Conservation (phyloP, 2,113 vertebrate species). For the Trochalopteron elliotii region DNA sequence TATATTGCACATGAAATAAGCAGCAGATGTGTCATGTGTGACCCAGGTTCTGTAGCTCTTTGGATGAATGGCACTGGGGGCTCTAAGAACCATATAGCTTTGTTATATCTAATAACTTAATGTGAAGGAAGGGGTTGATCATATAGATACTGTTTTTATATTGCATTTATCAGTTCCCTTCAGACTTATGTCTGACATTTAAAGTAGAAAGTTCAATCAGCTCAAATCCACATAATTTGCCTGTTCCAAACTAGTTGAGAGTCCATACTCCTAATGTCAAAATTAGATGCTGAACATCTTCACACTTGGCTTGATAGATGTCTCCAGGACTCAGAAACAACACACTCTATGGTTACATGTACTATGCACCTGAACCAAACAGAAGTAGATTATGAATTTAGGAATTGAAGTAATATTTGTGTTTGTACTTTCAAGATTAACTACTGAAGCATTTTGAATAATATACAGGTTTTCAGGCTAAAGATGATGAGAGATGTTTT, state of each 20-base stretch:
- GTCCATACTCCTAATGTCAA: background rate
- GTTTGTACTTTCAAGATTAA: background rate
- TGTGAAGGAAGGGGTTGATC: background rate
- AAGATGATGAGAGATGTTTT: background rate
- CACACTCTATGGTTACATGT: background rate
- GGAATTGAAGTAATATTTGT: background rate
- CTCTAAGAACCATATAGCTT: background rate
- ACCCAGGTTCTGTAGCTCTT: background rate
- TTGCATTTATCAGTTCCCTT: background rate
- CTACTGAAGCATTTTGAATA: background rate
- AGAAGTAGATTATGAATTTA: background rate
- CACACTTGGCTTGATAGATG: background rate
- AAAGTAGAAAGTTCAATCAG: background rate
- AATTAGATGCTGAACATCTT: background rate
- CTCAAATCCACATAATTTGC: background rate
- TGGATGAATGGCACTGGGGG: background rate
- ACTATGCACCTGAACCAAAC: background rate
- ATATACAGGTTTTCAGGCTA: background rate
- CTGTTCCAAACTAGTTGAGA: background rate
- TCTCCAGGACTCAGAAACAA: background rate
- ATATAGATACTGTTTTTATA: background rate
- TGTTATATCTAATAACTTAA: background rate
- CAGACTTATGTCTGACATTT: background rate
- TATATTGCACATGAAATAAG: background rate
- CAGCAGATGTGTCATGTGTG: background rate